Conservation (phyloP, 2,113 vertebrate genomes). For the Melanocharis versteri region DNA sequence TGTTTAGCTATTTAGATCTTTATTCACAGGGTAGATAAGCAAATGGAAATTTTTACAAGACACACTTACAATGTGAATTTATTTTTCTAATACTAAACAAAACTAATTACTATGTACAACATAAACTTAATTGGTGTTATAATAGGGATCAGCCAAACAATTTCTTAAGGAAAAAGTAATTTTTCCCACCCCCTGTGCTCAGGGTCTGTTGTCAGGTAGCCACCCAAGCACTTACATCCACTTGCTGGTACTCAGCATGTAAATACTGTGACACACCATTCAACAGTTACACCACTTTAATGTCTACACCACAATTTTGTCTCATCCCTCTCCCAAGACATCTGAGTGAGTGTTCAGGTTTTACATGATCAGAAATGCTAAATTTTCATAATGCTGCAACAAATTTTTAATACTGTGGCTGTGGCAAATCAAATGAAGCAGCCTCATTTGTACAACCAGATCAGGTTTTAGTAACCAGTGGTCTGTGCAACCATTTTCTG, state of each 20-base stretch:
- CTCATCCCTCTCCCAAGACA: neutral
- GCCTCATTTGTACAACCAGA: neutral
- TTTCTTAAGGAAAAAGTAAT: neutral
- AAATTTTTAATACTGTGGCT: neutral
- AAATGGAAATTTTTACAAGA: neutral
- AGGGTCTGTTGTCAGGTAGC: neutral
- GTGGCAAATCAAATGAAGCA: neutral
- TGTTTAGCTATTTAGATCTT: neutral
- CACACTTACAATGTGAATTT: neutral
- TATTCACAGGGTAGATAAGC: neutral
- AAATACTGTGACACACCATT: neutral
- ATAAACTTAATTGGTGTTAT: neutral
- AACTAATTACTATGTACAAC: neutral
- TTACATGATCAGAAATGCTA: neutral
- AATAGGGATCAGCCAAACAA: neutral
- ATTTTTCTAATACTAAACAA: neutral
- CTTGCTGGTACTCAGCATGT: too few relatives aligned
- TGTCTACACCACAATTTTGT: neutral
- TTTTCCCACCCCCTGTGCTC: neutral
- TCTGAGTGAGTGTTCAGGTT: neutral
- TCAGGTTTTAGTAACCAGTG: neutral
- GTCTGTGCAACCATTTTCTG: neutral
- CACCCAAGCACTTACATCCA: neutral
- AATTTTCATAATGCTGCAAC: neutral
- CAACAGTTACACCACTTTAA: neutral